These are phyloP conservation scores for Columba livia DNA, from an alignment of 2,113 vertebrate genomes.

Conservation along the genomic window DNA sequence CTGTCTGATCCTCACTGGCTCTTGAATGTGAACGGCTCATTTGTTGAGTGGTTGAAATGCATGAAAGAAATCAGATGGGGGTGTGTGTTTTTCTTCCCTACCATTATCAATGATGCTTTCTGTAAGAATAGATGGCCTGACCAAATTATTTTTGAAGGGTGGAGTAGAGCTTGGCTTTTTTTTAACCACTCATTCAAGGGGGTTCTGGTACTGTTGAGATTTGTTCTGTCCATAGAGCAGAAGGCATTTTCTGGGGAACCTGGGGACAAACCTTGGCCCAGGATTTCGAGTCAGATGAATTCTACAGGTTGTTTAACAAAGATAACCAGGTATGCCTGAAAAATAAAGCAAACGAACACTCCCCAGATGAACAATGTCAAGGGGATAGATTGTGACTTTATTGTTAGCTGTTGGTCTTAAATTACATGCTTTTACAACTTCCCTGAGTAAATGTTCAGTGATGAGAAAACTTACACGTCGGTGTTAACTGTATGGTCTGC, in stretches of 20 bases:
- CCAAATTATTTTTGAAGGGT: background rate
- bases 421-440: slow-evolving; percentile 21
- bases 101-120: background rate
- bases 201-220: slow-evolving; percentile 24
- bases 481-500: background rate
- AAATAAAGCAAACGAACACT: background rate
- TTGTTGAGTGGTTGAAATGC: slow-evolving; percentile 35
- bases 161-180: slow-evolving; percentile 14
- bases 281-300: slow-evolving; percentile 39
- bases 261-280: background rate
- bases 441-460: background rate
- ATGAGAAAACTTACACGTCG: background rate
- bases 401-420: slow-evolving; percentile 36
- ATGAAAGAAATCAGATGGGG: background rate
- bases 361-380: background rate
- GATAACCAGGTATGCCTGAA: background rate
- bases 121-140: background rate
- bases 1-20: background rate
- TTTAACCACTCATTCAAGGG: slow-evolving; percentile 28
- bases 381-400: background rate
- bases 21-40: background rate
- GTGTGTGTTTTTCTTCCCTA: background rate
- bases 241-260: slow-evolving; percentile 29
- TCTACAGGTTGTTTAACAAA: slow-evolving; percentile 59
- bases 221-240: slow-evolving; percentile 16